Conservation (phyloP, 2,113 vertebrate species). For the Asarcornis scutulata region DNA sequence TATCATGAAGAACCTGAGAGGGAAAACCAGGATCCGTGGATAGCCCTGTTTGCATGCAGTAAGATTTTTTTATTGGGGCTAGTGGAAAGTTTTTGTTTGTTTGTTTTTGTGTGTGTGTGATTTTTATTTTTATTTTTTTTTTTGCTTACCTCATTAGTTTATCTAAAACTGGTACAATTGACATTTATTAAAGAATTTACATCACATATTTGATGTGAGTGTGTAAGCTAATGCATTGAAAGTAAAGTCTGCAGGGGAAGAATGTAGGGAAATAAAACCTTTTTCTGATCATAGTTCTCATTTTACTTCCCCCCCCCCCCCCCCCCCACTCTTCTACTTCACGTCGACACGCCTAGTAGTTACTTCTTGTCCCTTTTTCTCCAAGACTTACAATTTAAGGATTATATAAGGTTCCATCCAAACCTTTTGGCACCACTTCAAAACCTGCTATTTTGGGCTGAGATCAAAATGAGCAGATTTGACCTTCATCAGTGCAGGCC, state of each 20-base stretch:
- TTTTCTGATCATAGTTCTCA: not conserved
- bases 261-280: not conserved
- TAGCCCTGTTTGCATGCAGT: too few species aligned
- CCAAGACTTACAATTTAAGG: not conserved
- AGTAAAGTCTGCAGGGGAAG: not conserved
- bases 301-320: too few species aligned
- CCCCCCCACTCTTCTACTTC: not conserved
- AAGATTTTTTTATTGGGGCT: not conserved
- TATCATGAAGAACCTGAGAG: not conserved
- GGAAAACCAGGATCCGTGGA: not conserved
- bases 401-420: not conserved
- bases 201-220: not conserved
- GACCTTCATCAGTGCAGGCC: not conserved
- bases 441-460: not conserved
- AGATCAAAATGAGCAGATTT: not conserved
- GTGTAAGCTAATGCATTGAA: not conserved
- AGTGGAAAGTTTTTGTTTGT: not conserved
- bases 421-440: not conserved
- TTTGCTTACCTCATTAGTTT: not conserved
- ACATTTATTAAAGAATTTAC: not conserved
- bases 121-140: not conserved
- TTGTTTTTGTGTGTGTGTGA: not conserved
- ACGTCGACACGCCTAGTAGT: not conserved
- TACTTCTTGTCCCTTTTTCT: not conserved
- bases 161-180: not conserved